Conservation (phyloP, 92 coral and sea anemone genomes). For the Paramuricea clavata region DNA sequence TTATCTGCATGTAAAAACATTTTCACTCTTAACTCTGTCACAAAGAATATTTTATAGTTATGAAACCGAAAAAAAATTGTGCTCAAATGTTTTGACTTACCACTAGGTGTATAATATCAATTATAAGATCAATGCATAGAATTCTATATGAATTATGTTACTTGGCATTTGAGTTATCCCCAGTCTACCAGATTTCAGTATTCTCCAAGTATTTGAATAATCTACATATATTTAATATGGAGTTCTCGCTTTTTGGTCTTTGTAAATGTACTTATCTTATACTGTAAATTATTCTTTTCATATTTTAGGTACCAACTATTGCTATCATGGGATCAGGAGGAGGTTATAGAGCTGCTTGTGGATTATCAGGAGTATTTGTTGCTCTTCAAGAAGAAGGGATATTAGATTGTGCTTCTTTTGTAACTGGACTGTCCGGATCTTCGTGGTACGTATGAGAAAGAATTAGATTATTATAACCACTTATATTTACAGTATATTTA, state of each 20-base stretch:
- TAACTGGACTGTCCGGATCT: slow-evolving; percentile 70
- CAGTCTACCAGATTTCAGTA: too few relatives aligned
- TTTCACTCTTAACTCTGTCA: too few relatives aligned
- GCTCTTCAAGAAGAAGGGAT: slow-evolving; percentile 67
- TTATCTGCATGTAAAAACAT: too few relatives aligned
- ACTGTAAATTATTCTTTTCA: neutral
- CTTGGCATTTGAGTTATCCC: neutral
- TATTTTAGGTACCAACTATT: slow-evolving; percentile 70
- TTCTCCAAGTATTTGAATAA: neutral
- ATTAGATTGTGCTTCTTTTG: slow-evolving; percentile 63
- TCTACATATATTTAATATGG: too few relatives aligned
- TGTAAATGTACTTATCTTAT: neutral
- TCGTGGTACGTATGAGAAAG: slow-evolving; percentile 57
- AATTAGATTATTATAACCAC: neutral
- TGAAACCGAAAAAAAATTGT: too few relatives aligned
- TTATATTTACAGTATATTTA: too few relatives aligned
- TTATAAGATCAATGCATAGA: too few relatives aligned
- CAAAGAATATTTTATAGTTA: too few relatives aligned
- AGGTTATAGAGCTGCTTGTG: slow-evolving; percentile 73
- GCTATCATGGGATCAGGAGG: slow-evolving; percentile 80
- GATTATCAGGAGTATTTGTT: slow-evolving; percentile 64
- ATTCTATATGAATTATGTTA: too few relatives aligned
- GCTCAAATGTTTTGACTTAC: too few relatives aligned
- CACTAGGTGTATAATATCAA: too few relatives aligned
- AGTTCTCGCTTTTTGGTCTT: too few relatives aligned